Conservation (phyloP, 2,888 invertebrate genomes). For the Steromphala cineraria region DNA sequence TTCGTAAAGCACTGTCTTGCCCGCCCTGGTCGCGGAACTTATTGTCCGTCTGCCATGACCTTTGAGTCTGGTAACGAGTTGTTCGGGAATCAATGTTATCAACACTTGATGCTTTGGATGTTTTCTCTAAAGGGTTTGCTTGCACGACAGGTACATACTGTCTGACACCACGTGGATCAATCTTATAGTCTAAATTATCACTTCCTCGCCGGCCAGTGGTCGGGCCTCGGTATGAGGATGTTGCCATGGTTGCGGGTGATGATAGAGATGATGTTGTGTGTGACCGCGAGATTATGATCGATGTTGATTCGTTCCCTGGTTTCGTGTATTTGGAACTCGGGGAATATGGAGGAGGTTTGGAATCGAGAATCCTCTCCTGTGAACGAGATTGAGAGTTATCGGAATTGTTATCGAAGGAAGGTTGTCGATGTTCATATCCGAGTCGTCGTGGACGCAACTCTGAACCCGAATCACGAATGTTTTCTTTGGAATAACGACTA, state of each 20-base stretch:
- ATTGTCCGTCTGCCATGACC: slow-evolving; percentile 1
- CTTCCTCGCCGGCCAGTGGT: neutral
- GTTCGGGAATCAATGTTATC: slow-evolving; percentile 52
- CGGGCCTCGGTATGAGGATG: slow-evolving; percentile 16
- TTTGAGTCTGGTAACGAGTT: slow-evolving; percentile 41
- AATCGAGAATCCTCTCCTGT: neutral
- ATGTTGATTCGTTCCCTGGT: neutral
- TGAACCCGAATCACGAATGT: neutral
- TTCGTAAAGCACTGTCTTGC: slow-evolving; percentile 2
- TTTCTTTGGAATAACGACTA: slow-evolving; percentile 10
- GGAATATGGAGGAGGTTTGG: slow-evolving; percentile 7
- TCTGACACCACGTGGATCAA: slow-evolving; percentile 21
- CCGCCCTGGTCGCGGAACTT: neutral
- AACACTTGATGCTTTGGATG: slow-evolving; percentile 51
- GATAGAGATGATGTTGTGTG: slow-evolving; percentile 33
- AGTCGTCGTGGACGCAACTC: slow-evolving; percentile 1
- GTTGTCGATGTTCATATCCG: slow-evolving; percentile 11
- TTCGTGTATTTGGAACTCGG: neutral
- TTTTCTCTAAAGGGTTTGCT: slow-evolving; percentile 39
- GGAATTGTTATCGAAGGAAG: slow-evolving; percentile 8
- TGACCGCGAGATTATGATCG: slow-evolving; percentile 31
- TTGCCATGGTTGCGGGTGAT: neutral
- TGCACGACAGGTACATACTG: slow-evolving; percentile 62
- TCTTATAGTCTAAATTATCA: neutral
- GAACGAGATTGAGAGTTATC: slow-evolving; percentile 3